Evolutionary conservation across 2,113 vertebrate genomes (phyloP).

Genomic region (Gyps fulvus): DNA sequence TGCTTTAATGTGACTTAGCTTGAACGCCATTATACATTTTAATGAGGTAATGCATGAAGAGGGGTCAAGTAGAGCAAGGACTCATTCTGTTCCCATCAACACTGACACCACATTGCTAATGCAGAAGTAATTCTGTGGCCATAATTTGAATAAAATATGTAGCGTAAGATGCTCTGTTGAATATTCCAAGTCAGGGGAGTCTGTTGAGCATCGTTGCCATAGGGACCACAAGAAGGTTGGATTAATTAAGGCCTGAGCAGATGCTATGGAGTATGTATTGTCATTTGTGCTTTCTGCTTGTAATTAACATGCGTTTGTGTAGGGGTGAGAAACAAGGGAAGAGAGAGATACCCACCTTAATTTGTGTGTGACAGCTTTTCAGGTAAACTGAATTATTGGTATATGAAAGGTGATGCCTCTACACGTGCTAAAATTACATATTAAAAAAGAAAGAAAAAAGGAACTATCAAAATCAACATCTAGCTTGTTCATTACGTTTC

Average conservation of each 20-base stretch:
- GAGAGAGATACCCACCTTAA: background rate
- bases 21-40: background rate
- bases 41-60: background rate
- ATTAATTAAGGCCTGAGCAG: slow-evolving; percentile 75
- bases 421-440: background rate
- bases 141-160: slow-evolving; percentile 57
- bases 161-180: slow-evolving; percentile 39
- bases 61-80: background rate
- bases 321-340: background rate
- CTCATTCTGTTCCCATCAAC: background rate
- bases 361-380: background rate
- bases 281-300: slow-evolving; percentile 57
- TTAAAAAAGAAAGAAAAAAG: background rate
- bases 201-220: slow-evolving; percentile 67
- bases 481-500: background rate
- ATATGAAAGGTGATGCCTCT: background rate
- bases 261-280: slow-evolving; percentile 63
- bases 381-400: background rate
- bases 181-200: slow-evolving; percentile 34
- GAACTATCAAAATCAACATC: background rate
- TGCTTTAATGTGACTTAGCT: background rate
- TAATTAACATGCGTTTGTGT: slow-evolving; percentile 22
- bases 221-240: slow-evolving; percentile 32
- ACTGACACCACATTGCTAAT: background rate
- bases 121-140: background rate